Percentiles rank a stretch among this genome's conserved stretches.
phyloP scores from a whole-genome alignment of 2,797 vertebrate species.

The Tympanoctomys barrerae region DNA sequence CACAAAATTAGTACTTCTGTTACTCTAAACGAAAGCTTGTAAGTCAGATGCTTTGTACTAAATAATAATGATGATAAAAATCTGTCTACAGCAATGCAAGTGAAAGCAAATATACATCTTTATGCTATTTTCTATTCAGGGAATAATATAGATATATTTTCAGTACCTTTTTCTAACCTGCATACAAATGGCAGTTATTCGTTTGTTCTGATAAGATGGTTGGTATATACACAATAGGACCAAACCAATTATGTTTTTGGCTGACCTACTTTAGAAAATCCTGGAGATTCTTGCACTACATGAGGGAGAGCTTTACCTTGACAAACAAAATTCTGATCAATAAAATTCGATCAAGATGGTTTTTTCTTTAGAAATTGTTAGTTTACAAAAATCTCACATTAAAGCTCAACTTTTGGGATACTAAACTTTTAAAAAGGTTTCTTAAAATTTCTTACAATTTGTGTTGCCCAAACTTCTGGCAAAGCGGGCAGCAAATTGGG shows the following conservation, averaged over 20 bases:
- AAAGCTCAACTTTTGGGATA: not conserved
- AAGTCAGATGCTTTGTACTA: conserved; percentile 34
- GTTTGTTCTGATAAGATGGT: conserved; percentile 51
- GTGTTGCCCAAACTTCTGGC: not conserved
- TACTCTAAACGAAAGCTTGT: conserved; percentile 55
- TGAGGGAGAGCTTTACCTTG: not conserved
- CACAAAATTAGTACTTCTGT: conserved; percentile 10
- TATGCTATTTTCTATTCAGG: conserved; percentile 32
- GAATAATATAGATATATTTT: conserved; percentile 44
- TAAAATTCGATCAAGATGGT: not conserved
- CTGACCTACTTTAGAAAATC: conserved; percentile 61
- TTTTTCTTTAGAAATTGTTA: conserved; percentile 24
- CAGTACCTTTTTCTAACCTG: conserved; percentile 34
- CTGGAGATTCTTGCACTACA: conserved; percentile 32
- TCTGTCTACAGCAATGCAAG: not conserved
- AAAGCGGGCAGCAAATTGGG: not conserved
- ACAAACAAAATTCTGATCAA: conserved; percentile 52
- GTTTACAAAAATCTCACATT: not conserved
- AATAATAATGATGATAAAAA: conserved; percentile 63
- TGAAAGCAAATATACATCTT: conserved; percentile 54
- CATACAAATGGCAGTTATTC: not conserved
- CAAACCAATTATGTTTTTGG: conserved; percentile 56
- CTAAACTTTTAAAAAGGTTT: not conserved
- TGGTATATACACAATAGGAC: not conserved
- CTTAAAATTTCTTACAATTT: not conserved